Base-by-base conservation (phyloP, 2,113 vertebrate genomes). In the Pogonocichla stellata region DNA sequence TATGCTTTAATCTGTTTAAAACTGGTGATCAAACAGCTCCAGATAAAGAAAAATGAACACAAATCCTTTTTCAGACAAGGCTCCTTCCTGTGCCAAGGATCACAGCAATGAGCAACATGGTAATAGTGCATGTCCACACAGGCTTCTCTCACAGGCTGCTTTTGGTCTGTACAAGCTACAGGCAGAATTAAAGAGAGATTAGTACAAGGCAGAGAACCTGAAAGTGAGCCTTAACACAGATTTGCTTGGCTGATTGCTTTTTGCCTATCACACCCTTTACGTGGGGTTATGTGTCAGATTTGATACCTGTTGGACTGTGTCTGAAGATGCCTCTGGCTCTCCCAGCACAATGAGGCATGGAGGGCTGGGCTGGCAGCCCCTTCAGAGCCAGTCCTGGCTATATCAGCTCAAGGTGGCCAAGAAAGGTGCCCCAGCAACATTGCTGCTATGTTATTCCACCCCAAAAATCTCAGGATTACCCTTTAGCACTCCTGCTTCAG, bases 221-320 rank as follows among this genome's bases (percentile, higher is more conserved):
- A 88, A 88, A 86, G 42, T 9, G 38, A 82, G 50, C 54, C 29
- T 29, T 29, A 72, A 82, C 45, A 61, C 23, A 58, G 36, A 80
- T 94, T 88, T 90, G 15, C 51, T 57, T 72, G 74, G 40, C 38
- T 90, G 85, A 86, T 31, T 85, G 57, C 40, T 42, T 86, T 92
- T 88, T 75, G 36, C 50, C 45, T 84, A 61, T 91, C 86, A 89
- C 95, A 75, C 84, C 86, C 86, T 89, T 60, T 47, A 54, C 0
- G 0, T 7, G 19, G 24, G 29, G 17, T 47, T 84, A 40, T 31
- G 54, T 94, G 90, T 88, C 93, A 94, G 66, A 47, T 86, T 73
- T 54, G 45, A 62, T 97, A 80, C 74, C 54, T 86, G 18, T 42
- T 80, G 38, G 34, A 58, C 54, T 42, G 25, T 73, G 45, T 24